Conservation (phyloP, 2,797 vertebrate genomes). For the Cuniculus paca region DNA sequence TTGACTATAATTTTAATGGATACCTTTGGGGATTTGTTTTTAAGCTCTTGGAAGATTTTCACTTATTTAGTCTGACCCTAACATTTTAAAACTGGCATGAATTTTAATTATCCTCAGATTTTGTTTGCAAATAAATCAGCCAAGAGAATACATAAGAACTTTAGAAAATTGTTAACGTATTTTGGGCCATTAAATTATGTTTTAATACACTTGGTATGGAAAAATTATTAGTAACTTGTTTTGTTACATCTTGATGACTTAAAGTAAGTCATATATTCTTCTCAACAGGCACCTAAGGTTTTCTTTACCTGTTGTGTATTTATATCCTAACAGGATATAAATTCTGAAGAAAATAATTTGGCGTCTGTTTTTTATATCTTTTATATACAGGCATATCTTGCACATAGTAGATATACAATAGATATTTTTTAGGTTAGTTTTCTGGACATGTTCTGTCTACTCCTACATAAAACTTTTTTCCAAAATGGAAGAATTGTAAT, state of each 20-base stretch:
- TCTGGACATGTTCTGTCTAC: not conserved
- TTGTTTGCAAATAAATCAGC: conserved; percentile 64
- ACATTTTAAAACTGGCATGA: conserved; percentile 31
- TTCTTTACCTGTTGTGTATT: not conserved
- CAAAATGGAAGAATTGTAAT: not conserved
- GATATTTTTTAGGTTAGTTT: not conserved
- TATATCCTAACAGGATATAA: not conserved
- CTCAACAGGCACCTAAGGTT: not conserved
- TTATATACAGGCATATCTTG: not conserved
- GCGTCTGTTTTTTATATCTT: not conserved
- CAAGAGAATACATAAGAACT: conserved; percentile 45
- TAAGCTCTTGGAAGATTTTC: conserved; percentile 67
- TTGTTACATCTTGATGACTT: conserved; percentile 28
- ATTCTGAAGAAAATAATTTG: not conserved
- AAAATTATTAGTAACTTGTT: conserved; percentile 35
- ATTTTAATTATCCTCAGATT: conserved; percentile 73
- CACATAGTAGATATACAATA: not conserved
- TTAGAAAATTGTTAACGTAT: conserved; percentile 51
- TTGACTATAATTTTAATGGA: conserved; percentile 73
- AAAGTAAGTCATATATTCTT: not conserved
- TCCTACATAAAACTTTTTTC: not conserved
- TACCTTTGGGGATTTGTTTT: conserved; percentile 62
- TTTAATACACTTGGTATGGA: not conserved
- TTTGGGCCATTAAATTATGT: conserved; percentile 37
- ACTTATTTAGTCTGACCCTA: conserved; percentile 42